Base-by-base conservation (phyloP, 2,888 invertebrate species). In the Melipona bicolor region DNA sequence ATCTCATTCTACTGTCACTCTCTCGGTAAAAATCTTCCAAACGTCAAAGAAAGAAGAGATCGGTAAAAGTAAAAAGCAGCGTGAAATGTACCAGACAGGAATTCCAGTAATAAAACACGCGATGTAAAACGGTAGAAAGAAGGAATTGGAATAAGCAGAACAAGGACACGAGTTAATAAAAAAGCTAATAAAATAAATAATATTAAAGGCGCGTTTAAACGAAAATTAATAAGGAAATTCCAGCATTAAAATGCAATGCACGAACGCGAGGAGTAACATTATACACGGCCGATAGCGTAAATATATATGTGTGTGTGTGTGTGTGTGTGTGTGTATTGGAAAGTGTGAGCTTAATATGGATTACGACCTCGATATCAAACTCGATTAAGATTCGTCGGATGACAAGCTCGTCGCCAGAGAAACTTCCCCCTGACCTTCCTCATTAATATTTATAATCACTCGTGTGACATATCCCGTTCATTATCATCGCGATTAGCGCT, bases 371-470 rank as follows among this genome's bases (percentile, higher is more conserved):
- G 81, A 80, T 88, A 76, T 59, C 74, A 21, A 27, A 68, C 76
- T 56, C 59, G 64, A 83, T 85, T 83, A 71, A 77, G 69, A 84
- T 87, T 86, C 87, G 50, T 50, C n/a, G 50, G 79, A 71, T 43
- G 65, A 17, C 54, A 24, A 27, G 50, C 32, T 71, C 59, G 73
- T 43, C 67, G 21, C 24, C 56, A 52, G 84, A 79, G 87, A 88
- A 89, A 87, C 87, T 64, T 84, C 65, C 77, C 43, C 88, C 72
- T 81, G 89, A 88, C 84, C 84, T 85, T 85, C 36, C 83, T 85
- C 85, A 79, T 90, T 79, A 90, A 88, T 90, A 89, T 89, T 89
- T 79, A 87, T 85, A 67, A 81, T 77, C 54, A 80, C n/a, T 49
- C 32, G 71, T 61, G 67, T 83, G 88, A 84, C 77, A 83, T 81